A percentile compares a stretch with the other conserved stretches of the same genome.
These are phyloP conservation scores for Solen grandis DNA, from an alignment of 1,140 invertebrate genomes.

Conservation along the genomic window DNA sequence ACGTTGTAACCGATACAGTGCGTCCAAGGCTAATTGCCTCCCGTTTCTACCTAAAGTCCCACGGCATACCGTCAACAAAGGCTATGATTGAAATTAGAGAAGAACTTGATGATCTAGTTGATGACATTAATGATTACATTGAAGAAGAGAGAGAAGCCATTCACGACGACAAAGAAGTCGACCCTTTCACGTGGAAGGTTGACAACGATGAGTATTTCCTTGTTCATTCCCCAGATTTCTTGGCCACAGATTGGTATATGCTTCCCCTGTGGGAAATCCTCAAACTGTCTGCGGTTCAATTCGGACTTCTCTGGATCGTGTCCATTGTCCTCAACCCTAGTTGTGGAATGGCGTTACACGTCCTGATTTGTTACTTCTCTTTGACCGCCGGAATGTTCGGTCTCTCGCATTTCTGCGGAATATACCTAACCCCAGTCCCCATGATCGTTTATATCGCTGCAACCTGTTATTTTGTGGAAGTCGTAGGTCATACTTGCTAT, in stretches of 20 bases:
- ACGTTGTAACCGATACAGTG: neutral
- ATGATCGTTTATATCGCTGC: conserved; percentile 20
- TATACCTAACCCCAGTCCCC: conserved; percentile 18
- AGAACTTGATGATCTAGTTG: conserved; percentile 2
- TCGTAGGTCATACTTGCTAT: conserved; percentile 4
- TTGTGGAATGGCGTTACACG: neutral
- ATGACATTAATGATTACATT: conserved; percentile 15
- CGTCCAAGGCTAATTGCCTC: neutral
- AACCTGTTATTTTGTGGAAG: neutral
- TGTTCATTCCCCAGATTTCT: conserved; percentile 12
- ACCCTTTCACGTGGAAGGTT: neutral
- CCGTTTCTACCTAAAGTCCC: conserved; percentile 29
- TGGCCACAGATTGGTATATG: conserved; percentile 24
- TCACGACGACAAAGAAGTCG: neutral
- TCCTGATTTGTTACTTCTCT: conserved; percentile 25
- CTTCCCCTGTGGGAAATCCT: conserved; percentile 18
- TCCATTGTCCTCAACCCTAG: conserved; percentile 3
- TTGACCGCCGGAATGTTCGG: conserved; percentile 25
- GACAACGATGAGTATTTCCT: conserved; percentile 15
- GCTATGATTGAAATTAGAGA: conserved; percentile 16
- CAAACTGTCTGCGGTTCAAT: neutral
- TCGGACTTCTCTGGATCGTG: neutral
- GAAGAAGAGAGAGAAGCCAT: neutral
- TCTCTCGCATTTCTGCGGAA: conserved; percentile 7
- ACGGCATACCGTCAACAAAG: conserved; percentile 10